Evolutionary conservation across 2,888 invertebrate species (phyloP).

Genomic region (Ormyrus pomaceus): DNA sequence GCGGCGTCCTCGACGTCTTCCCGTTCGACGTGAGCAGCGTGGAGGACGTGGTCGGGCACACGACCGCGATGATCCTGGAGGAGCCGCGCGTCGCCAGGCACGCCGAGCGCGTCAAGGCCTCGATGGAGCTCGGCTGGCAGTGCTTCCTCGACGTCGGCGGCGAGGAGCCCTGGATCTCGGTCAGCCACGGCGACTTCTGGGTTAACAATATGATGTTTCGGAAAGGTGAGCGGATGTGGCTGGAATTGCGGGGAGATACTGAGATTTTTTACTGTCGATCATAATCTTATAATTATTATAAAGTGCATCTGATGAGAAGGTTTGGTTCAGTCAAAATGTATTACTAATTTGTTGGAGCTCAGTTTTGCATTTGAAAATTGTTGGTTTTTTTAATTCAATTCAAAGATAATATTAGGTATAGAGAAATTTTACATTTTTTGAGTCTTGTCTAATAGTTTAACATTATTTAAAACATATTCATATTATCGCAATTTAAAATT

Average conservation of each 20-base stretch:
- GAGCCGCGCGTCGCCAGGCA: conserved; percentile 40
- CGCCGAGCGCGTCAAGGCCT: not conserved
- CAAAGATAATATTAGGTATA: too few relatives aligned
- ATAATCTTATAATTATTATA: not conserved
- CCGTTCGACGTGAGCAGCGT: conserved; percentile 30
- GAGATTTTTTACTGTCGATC: not conserved
- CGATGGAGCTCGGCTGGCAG: not conserved
- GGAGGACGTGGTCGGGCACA: conserved; percentile 56
- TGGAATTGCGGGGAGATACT: not conserved
- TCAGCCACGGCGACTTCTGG: conserved; percentile 80
- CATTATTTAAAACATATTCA: too few relatives aligned
- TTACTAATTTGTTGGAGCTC: too few relatives aligned
- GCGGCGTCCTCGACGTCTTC: conserved; percentile 60
- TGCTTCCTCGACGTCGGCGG: conserved; percentile 16
- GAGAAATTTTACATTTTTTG: too few relatives aligned
- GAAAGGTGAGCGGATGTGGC: conserved; percentile 72
- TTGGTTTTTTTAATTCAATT: too few relatives aligned
- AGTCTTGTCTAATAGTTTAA: too few relatives aligned
- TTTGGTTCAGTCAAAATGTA: not conserved
- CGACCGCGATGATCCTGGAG: not conserved
- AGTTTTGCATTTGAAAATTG: too few relatives aligned
- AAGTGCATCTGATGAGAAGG: not conserved
- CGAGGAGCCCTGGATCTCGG: conserved; percentile 76
- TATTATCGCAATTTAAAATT: too few relatives aligned
- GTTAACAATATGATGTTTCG: conserved; percentile 79